Evolutionary conservation across 2,797 vertebrate genomes (phyloP), one percentile per base, ranked within the genome.

Genomic region (Apodemus agrarius): DNA sequence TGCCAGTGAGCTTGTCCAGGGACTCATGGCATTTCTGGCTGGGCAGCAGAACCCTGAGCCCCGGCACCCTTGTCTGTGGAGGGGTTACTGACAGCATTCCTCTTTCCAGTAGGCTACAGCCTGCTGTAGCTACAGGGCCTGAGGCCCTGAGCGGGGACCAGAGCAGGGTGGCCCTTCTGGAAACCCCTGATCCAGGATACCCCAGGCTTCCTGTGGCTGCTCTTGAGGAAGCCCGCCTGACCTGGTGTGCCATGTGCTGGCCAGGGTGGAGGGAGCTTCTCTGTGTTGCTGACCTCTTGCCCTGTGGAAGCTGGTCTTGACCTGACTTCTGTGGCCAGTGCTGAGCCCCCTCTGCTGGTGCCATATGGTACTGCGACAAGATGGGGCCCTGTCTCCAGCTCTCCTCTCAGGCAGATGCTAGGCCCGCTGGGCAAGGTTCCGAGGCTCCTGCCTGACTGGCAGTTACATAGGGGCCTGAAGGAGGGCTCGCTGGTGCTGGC

Each of bases 241-340:
- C 8, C 19, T 17, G 21, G 52, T 31, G 40, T 6, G 2, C 37
- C 43, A 0, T 0, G 1, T 1, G 37, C 46, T 13, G 26, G 46
- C 69, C 3, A 0, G 2, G 46, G 75, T 0, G 0, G 74, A 49
- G 26, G 0, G 74, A 40, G 21, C n/a, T 57, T 52, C 72, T 31
- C 7, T 26, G 4, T 1, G 0, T 34, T 0, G 17, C 12, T 24
- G 34, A 63, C 29, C 21, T 0, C 29, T 3, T 17, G 22, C 16
- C 7, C 17, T 4, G 0, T 3, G 46, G 40, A 19, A 43, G 69
- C 40, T 9, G 12, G 75, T 37, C 46, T 37, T 0, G 0, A 69
- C 46, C 87, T 22, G 72, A 17, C 12, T 84, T 90, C 83, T 57
- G 52, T 49, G n/a, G 19, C 8, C 0, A 54, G 16, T 59, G 14